Evolutionary conservation across 64 coral and sea anemone species (phyloP).

Genomic region (Montipora foliosa): DNA sequence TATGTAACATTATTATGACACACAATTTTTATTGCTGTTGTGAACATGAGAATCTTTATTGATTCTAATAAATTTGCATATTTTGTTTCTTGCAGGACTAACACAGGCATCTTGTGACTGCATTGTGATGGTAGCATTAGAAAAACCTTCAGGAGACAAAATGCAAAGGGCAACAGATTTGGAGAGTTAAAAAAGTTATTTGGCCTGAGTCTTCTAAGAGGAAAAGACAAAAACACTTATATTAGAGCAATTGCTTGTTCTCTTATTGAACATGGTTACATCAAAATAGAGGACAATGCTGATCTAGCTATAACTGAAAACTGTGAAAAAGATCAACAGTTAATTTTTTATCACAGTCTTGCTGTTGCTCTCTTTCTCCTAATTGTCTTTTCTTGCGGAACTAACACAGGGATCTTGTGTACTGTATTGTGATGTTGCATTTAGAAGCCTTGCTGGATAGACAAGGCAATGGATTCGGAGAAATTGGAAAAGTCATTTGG

Average conservation of each 20-base stretch:
- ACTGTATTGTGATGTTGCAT: constrained; percentile 12
- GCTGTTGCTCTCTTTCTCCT: not conserved
- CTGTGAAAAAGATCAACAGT: not conserved
- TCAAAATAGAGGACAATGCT: constrained; percentile 6
- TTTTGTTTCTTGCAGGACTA: constrained; percentile 33
- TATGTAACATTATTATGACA: not conserved
- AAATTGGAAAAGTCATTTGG: constrained; percentile 10
- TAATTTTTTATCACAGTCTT: not conserved
- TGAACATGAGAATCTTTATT: not conserved
- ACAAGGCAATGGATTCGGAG: not conserved
- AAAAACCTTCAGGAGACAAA: constrained; percentile 7
- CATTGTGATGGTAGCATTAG: constrained; percentile 26
- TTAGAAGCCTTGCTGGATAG: not conserved
- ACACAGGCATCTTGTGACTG: constrained; percentile 43
- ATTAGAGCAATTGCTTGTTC: constrained; percentile 36
- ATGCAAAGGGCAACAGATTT: constrained; percentile 26
- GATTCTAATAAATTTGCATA: not conserved
- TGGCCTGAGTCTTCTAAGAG: constrained; percentile 25
- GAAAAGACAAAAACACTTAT: constrained; percentile 28
- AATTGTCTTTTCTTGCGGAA: not conserved
- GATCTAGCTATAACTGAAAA: constrained; percentile 17
- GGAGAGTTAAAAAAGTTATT: constrained; percentile 11
- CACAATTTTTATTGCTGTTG: not conserved
- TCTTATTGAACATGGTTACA: constrained; percentile 31
- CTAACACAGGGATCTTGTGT: not conserved